Conservation (phyloP, 2,888 invertebrate species). For the Drosophila dives region DNA sequence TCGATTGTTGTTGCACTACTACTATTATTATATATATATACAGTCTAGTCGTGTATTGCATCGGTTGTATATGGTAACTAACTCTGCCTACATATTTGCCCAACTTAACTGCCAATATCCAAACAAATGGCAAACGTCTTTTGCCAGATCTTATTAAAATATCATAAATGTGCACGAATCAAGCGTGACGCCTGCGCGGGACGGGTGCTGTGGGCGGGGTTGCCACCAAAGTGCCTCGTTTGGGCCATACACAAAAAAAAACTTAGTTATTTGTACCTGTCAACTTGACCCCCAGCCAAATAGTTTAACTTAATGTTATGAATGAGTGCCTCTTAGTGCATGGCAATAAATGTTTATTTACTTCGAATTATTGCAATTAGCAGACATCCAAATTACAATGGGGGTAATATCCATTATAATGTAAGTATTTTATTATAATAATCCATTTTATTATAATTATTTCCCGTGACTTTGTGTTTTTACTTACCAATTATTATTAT, state of each 20-base stretch:
- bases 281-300: conserved; percentile 72
- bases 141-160: conserved; percentile 80
- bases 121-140: conserved; percentile 65
- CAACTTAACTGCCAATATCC: conserved; percentile 56
- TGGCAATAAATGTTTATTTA: conserved; percentile 42
- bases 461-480: not conserved
- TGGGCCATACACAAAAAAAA: conserved; percentile 23
- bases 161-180: conserved; percentile 78
- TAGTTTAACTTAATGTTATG: conserved; percentile 60
- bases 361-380: conserved; percentile 2
- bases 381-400: not conserved
- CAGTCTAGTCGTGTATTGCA: conserved; percentile 74
- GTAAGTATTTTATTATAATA: too few species aligned
- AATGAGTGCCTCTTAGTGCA: conserved; percentile 51
- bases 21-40: conserved; percentile 75
- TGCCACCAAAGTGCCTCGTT: conserved; percentile 1
- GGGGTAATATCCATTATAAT: not conserved
- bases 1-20: conserved; percentile 70
- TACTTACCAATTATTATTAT: not conserved
- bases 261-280: conserved; percentile 79
- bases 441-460: not conserved
- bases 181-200: conserved; percentile 48
- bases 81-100: conserved; percentile 61
- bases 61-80: conserved; percentile 68
- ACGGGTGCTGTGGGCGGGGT: not conserved